phyloP scores from a whole-genome alignment of 2,888 invertebrate species.

The Tenthredo livida region DNA sequence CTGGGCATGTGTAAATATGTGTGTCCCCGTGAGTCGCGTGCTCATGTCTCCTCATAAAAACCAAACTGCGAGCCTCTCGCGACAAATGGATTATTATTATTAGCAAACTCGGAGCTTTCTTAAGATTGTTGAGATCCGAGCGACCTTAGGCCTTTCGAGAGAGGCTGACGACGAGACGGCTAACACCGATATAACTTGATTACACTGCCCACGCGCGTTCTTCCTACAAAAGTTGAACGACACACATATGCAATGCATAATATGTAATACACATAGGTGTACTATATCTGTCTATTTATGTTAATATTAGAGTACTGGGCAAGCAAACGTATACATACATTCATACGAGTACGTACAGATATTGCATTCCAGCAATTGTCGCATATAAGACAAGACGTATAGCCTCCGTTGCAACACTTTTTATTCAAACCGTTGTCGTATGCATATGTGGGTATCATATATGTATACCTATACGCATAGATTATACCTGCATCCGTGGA shows the following conservation, averaged over 20 bases:
- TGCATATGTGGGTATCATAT: not conserved
- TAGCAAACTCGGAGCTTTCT: conserved; percentile 1
- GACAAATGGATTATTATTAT: conserved; percentile 16
- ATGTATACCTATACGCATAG: not conserved
- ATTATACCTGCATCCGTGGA: not conserved
- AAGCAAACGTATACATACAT: too few species aligned
- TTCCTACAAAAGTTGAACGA: not conserved
- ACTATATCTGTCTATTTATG: not conserved
- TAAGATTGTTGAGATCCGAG: not conserved
- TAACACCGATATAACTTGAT: not conserved
- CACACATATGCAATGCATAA: not conserved
- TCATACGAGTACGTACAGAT: not conserved
- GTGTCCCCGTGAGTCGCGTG: too few species aligned
- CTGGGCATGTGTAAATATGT: not conserved
- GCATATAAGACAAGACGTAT: not conserved
- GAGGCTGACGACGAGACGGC: not conserved
- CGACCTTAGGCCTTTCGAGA: conserved; percentile 10
- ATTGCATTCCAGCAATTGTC: not conserved
- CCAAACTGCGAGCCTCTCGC: not conserved
- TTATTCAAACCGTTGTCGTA: not conserved
- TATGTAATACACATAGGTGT: not conserved
- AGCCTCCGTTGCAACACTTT: not conserved
- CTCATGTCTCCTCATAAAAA: not conserved
- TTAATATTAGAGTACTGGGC: not conserved
- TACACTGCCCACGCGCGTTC: conserved; percentile 13